These are phyloP conservation scores for Melanostigma gelatinosum DNA, from an alignment of 2,113 vertebrate genomes.

Conservation along the genomic window DNA sequence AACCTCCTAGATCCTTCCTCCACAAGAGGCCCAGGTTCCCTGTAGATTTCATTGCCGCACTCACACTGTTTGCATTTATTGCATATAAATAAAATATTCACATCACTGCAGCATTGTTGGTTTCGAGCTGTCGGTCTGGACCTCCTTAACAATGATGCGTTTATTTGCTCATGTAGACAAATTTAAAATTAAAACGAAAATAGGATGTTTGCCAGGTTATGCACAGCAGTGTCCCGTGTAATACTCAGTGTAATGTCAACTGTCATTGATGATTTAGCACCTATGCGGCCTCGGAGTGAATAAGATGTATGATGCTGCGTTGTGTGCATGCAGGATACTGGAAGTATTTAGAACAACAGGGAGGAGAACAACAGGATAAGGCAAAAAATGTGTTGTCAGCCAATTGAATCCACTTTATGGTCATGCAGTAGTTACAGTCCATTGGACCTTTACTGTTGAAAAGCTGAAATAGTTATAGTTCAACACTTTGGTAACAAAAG, in stretches of 20 bases:
- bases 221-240: neutral
- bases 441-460: neutral
- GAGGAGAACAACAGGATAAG: constrained; percentile 28
- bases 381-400: constrained; percentile 40
- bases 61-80: constrained; percentile 25
- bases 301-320: constrained; percentile 33
- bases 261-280: constrained; percentile 53
- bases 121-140: neutral
- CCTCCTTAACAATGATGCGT: constrained; percentile 1
- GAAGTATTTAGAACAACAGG: constrained; percentile 43
- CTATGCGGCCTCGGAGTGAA: constrained; percentile 19
- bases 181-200: constrained; percentile 4
- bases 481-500: neutral
- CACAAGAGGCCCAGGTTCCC: constrained; percentile 7
- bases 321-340: constrained; percentile 14
- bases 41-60: constrained; percentile 1
- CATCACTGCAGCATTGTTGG: constrained; percentile 7
- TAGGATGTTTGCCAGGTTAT: constrained; percentile 22
- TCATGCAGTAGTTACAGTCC: neutral
- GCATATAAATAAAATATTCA: constrained; percentile 41
- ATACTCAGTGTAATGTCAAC: constrained; percentile 45
- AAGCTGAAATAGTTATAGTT: neutral
- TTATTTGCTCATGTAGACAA: neutral
- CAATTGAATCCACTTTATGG: constrained; percentile 3
- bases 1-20: neutral